phyloP scores from a whole-genome alignment of 2,888 invertebrate genomes.

The Prostheceraeus crozeri region DNA sequence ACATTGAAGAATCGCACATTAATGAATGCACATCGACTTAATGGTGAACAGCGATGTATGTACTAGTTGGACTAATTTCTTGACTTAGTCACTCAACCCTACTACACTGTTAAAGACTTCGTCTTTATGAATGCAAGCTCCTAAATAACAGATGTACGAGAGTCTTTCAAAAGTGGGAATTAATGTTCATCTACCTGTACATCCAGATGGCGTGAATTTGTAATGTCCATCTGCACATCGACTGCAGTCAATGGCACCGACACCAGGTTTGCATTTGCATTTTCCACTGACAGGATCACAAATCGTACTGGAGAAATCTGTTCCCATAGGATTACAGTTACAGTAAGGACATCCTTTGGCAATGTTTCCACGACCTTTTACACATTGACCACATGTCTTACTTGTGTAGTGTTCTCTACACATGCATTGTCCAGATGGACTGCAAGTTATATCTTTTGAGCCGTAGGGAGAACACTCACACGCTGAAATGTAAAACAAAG shows the following conservation, averaged over 20 bases:
- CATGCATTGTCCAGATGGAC: conserved; percentile 3
- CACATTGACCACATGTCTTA: neutral
- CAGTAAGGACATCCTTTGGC: conserved; percentile 1
- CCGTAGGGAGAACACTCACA: too few species aligned
- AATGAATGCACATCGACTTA: too few species aligned
- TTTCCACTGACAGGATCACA: conserved; percentile 6
- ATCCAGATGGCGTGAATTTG: conserved; percentile 4
- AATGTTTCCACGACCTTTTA: neutral
- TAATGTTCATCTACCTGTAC: conserved; percentile 62
- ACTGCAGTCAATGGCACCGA: conserved; percentile 4
- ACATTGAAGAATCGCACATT: too few species aligned
- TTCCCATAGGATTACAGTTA: neutral
- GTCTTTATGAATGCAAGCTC: too few species aligned
- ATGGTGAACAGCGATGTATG: too few species aligned
- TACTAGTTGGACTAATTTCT: too few species aligned
- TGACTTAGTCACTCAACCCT: too few species aligned
- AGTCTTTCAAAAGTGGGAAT: too few species aligned
- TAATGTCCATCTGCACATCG: neutral
- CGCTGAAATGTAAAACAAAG: too few species aligned
- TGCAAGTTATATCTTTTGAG: too few species aligned
- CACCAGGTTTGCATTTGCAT: conserved; percentile 2
- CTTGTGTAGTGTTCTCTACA: neutral
- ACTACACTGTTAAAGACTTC: too few species aligned
- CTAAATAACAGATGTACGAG: too few species aligned
- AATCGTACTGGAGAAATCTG: neutral